Evolutionary conservation across 2,113 vertebrate species (phyloP).

Genomic region (Varanus salvator): DNA sequence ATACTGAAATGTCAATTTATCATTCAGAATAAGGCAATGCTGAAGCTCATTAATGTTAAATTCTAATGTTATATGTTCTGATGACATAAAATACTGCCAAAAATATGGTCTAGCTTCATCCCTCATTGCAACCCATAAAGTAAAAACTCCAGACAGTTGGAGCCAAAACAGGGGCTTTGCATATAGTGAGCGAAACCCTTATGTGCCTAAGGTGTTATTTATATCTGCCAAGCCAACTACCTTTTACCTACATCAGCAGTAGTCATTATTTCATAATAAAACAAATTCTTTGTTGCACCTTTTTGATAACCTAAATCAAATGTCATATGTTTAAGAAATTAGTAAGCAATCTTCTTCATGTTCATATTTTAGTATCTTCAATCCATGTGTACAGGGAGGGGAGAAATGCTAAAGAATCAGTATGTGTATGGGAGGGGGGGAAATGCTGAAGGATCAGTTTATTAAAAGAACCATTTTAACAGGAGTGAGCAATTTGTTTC

Average conservation of each 20-base stretch:
- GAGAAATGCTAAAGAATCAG: background rate
- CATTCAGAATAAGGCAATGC: background rate
- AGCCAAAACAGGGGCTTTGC: background rate
- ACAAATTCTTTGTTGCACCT: background rate
- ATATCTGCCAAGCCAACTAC: background rate
- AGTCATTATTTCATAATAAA: conserved; percentile 25
- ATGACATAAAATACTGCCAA: background rate
- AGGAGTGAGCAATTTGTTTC: background rate
- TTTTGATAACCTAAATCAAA: conserved; percentile 1
- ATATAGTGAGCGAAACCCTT: background rate
- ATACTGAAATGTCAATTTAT: background rate
- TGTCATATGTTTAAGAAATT: background rate
- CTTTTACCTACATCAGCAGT: background rate
- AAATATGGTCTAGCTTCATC: background rate
- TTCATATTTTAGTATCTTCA: background rate
- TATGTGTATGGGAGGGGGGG: background rate
- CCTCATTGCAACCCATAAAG: conserved; percentile 15
- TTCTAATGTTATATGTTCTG: conserved; percentile 9
- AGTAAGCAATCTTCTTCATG: background rate
- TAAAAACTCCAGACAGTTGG: background rate
- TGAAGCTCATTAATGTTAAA: background rate
- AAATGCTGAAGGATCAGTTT: background rate
- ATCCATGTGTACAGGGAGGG: background rate
- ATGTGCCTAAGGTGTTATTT: conserved; percentile 25
- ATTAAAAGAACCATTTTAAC: background rate